Evolutionary conservation across 2,113 vertebrate species (phyloP).

Genomic region (Crotalus horridus): DNA sequence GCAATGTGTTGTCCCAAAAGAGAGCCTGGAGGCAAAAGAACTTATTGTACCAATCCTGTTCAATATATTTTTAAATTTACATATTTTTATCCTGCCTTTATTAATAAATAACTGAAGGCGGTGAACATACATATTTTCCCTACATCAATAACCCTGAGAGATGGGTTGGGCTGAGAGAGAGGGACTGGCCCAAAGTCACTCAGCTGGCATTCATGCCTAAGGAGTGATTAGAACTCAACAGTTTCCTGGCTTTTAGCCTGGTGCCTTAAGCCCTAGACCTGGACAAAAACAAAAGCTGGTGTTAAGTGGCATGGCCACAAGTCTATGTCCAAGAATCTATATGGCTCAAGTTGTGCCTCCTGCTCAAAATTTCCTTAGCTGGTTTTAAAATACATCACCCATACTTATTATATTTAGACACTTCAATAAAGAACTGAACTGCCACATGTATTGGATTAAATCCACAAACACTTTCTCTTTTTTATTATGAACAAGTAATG

Average conservation of each 20-base stretch:
- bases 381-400: background rate
- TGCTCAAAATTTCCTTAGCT: background rate
- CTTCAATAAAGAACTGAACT: background rate
- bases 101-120: background rate
- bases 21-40: background rate
- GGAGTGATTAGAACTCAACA: background rate
- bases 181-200: too few species aligned
- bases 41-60: background rate
- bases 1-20: background rate
- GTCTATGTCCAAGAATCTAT: background rate
- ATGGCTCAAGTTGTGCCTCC: background rate
- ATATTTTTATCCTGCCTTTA: background rate
- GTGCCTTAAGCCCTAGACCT: background rate
- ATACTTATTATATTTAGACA: background rate
- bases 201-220: background rate
- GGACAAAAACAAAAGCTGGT: background rate
- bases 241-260: background rate
- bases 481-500: background rate
- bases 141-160: background rate
- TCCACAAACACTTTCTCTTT: background rate
- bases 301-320: background rate
- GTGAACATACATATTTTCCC: background rate
- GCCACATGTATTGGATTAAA: background rate
- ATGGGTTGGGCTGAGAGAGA: too few species aligned
- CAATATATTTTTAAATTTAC: background rate